Evolutionary conservation across 2,888 invertebrate genomes (phyloP).

Genomic region (Apantesis nais): DNA sequence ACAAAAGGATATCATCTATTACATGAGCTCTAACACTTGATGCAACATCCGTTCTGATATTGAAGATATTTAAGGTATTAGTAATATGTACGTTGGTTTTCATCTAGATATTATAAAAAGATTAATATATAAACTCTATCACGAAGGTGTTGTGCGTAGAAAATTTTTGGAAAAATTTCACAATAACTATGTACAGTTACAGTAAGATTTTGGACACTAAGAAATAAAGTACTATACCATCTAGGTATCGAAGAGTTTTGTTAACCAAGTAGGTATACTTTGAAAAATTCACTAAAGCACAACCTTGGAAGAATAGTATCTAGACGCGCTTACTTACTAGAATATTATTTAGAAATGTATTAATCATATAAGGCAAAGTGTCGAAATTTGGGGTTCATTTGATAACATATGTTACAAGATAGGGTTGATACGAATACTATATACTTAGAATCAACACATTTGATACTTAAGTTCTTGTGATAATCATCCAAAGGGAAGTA

Average conservation of each 20-base stretch:
- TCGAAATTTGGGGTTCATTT: slow-evolving; percentile 79
- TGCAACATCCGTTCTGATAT: slow-evolving; percentile 28
- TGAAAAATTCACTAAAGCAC: slow-evolving; percentile 84
- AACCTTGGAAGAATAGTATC: slow-evolving; percentile 85
- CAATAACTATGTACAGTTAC: slow-evolving; percentile 68
- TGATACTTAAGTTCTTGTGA: slow-evolving; percentile 27
- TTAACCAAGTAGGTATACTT: slow-evolving; percentile 63
- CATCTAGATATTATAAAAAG: slow-evolving; percentile 58
- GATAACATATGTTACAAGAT: slow-evolving; percentile 62
- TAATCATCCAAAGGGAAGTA: slow-evolving; percentile 19
- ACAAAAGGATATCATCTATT: slow-evolving; percentile 34
- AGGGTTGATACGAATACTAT: slow-evolving; percentile 46
- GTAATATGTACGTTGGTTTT: slow-evolving; percentile 55
- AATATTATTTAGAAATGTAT: slow-evolving; percentile 74
- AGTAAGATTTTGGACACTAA: slow-evolving; percentile 59
- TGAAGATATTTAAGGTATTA: slow-evolving; percentile 47
- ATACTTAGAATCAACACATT: slow-evolving; percentile 41
- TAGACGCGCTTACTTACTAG: slow-evolving; percentile 81
- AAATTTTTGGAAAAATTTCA: slow-evolving; percentile 65
- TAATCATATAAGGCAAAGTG: slow-evolving; percentile 83
- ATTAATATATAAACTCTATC: slow-evolving; percentile 64
- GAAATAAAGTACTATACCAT: slow-evolving; percentile 53
- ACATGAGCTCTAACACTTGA: slow-evolving; percentile 37
- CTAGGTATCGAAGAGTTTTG: slow-evolving; percentile 59
- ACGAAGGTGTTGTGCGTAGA: slow-evolving; percentile 83